Base-by-base conservation (phyloP, 1,140 invertebrate genomes). In the Drosophila willistoni region DNA sequence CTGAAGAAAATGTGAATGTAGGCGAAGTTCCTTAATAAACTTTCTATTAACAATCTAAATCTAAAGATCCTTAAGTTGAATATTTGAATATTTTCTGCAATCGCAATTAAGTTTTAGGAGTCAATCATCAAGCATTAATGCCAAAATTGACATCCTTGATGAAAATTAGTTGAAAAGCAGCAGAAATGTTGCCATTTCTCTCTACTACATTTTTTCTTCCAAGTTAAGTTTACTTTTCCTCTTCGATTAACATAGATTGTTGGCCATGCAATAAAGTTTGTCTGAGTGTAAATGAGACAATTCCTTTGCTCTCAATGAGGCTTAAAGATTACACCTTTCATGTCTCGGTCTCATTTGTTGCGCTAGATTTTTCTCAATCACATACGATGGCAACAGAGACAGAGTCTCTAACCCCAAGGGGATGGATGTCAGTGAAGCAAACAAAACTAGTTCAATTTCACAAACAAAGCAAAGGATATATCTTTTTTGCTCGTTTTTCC, bases 341-440 rank as follows among this genome's bases (percentile, higher is more conserved):
- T 55, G 71, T 79, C 63, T 80, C 64, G 39, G 19, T 73, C 81
- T 86, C 85, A 89, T 89, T 89, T 89, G 85, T 89, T 90, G 85
- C 85, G 85, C 85, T 74, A 89, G 85, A 89, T 89, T 89, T 90
- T 89, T 89, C 85, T 89, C 85, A 90, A 81, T 89, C 85, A 77
- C 83, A 82, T 62, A 73, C 83, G 75, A 64, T 12, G 36, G 36
- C 12, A 13, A 54, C 25, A 36, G 33, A 39, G 19, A 34, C 17
- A 19, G 36, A 36, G 22, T 25, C 19, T 36, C 29, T 55, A 55
- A 42, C 42, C 61, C 65, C 29, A 34, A 42, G 61, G 68, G 29
- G 29, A 29, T 29, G 29, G 71, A 68, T 61, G 36, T 17, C 9
- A 51, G 19, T 51, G 44, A 51, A 51, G 73, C 68, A 64, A 41